Evolutionary conservation across 2,113 vertebrate species (phyloP).

Genomic region (Sminthopsis crassicaudata): DNA sequence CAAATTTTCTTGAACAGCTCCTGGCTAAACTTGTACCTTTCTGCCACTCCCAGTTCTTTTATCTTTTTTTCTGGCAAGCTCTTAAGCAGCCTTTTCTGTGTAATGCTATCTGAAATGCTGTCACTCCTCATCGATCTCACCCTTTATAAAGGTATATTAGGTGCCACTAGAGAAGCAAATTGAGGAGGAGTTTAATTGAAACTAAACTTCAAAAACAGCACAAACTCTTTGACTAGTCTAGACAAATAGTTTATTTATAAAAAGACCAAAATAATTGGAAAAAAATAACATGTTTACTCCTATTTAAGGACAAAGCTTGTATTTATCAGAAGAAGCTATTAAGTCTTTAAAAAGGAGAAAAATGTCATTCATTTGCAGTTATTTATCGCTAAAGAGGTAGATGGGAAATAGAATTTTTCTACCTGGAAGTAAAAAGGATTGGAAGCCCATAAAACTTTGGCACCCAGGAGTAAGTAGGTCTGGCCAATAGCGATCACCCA

Average conservation of each 20-base stretch:
- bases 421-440: not conserved
- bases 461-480: not conserved
- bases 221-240: not conserved
- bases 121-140: conserved; percentile 59
- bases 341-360: not conserved
- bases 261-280: not conserved
- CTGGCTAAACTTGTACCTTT: conserved; percentile 55
- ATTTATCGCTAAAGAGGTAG: not conserved
- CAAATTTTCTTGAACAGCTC: conserved; percentile 51
- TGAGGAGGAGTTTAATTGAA: conserved; percentile 14
- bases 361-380: not conserved
- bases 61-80: conserved; percentile 59
- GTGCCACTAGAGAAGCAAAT: conserved; percentile 38
- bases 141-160: conserved; percentile 51
- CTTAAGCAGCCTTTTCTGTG: conserved; percentile 60
- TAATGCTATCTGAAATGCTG: conserved; percentile 71
- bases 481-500: not conserved
- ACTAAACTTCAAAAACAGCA: not conserved
- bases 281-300: not conserved
- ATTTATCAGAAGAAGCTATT: not conserved
- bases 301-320: not conserved
- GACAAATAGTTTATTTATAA: not conserved
- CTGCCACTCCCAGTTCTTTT: conserved; percentile 62
- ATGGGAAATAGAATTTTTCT: not conserved
- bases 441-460: not conserved